These are phyloP conservation scores for Sus scrofa DNA, from an alignment of 2,113 vertebrate species.

Conservation along the genomic window T2T-Sscrofa CM000814.6:131131001-131131500, in stretches of 20 bases:
- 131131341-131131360: not conserved
- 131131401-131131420: no score
- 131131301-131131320: not conserved
- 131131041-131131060: not conserved
- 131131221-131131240: not conserved
- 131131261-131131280: not conserved
- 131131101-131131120: not conserved
- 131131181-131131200: not conserved
- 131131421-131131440: not conserved
- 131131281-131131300: not conserved
- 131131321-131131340: not conserved
- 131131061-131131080: not conserved
- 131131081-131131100: not conserved
- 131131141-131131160: not conserved
- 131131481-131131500: not conserved
- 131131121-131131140: not conserved
- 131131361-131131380: not conserved
- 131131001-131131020: not conserved
- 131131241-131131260: not conserved
- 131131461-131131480: not conserved
- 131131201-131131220: not conserved
- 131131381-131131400: not conserved
- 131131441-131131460: not conserved
- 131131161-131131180: not conserved
- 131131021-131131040: not conserved